phyloP scores from a whole-genome alignment of 2,797 vertebrate genomes.

The Acropternis orthonyx region DNA sequence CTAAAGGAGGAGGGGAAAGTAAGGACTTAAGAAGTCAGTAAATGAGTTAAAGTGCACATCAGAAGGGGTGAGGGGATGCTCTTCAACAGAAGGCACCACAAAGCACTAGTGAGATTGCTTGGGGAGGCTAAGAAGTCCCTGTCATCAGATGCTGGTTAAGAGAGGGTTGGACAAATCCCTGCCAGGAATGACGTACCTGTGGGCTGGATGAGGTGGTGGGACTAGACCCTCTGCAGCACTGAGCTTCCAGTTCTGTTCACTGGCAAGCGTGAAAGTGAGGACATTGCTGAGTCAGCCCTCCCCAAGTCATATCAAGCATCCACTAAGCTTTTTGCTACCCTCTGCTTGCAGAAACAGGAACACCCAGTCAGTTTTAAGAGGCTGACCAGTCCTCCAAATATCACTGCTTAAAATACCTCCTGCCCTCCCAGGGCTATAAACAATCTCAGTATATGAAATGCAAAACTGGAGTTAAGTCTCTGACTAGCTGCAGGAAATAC shows the following conservation, averaged over 20 bases:
- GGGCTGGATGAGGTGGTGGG: background rate
- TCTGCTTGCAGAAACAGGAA: background rate
- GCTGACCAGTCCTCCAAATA: background rate
- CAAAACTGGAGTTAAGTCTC: background rate
- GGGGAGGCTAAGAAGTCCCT: background rate
- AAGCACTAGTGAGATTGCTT: background rate
- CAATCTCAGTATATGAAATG: background rate
- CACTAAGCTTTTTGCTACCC: background rate
- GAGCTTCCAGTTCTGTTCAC: background rate
- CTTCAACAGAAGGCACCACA: background rate
- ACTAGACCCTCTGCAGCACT: background rate
- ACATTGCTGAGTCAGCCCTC: rapidly evolving
- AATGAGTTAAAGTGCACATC: background rate
- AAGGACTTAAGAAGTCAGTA: background rate
- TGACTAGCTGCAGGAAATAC: background rate
- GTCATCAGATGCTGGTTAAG: background rate
- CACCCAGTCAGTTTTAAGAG: background rate
- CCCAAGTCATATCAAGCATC: background rate
- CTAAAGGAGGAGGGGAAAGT: background rate
- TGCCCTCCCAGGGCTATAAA: background rate
- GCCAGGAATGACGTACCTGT: background rate
- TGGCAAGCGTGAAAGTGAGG: background rate
- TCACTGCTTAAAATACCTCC: background rate
- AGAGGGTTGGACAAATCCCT: background rate
- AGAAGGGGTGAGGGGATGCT: background rate